Base-by-base conservation (phyloP, 2,888 invertebrate genomes). In the Craniophora ligustri region DNA sequence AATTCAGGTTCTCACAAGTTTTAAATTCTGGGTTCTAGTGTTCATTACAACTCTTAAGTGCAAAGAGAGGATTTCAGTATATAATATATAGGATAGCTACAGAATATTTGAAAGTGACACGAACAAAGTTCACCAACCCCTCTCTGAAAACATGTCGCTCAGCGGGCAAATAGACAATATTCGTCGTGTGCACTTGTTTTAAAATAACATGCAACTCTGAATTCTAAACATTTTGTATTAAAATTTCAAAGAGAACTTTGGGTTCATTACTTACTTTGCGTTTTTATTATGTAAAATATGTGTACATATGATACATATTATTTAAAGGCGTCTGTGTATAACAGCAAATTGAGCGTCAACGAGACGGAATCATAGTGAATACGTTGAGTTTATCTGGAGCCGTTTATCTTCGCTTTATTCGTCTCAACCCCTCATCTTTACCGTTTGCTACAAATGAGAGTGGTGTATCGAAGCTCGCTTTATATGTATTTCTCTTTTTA, bases 391-490 rank as follows among this genome's bases (percentile, higher is more conserved):
- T 74, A 76, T 74, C 74, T 70, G 53, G 50, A 62, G 49, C 51
- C 60, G 67, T 75, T 74, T 75, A 74, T 74, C 73, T 70, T 54
- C 57, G 48, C 67, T 75, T 73, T 65, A 70, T 75, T 73, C 71
- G 55, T 70, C 61, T 55, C 62, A 70, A 64, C 73, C 71, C 65
- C 76, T 60, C 67, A 69, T 73, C 65, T 73, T 73, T 73, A 73
- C 67, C 74, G 76, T 59, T 72, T 61, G 58, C 54, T 60, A 72
- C 72, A 72, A 72, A 72, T 67, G 75, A 72, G 69, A 60, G 51
- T 59, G 36, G 42, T 41, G 42, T 72, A 60, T 72, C 75, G 53
- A 61, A 41, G 32, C 51, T n/a, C n/a, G 39, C 30, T 23, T 35
- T 48, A 19, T 48, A 19, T 51, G 41, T 57, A 59, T 67, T 42